Evolutionary conservation across 2,113 vertebrate species (phyloP).

Genomic region (Acrocephalus arundinaceus): DNA sequence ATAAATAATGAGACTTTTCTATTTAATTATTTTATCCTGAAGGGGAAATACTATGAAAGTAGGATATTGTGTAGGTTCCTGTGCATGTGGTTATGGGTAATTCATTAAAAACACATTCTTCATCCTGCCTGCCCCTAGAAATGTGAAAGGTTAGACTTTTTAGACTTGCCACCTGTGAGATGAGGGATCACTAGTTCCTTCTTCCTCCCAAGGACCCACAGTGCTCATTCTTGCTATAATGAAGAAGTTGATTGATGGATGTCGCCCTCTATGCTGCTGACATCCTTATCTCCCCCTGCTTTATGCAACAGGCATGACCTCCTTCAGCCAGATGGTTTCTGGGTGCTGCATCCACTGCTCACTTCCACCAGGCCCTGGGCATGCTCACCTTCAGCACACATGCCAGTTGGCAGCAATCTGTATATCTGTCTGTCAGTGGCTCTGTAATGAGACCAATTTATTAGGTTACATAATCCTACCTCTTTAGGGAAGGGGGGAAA

Average conservation of each 20-base stretch:
- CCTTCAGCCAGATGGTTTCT: constrained; percentile 62
- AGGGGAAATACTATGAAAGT: background rate
- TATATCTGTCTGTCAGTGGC: constrained; percentile 83
- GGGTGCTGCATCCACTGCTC: constrained; percentile 50
- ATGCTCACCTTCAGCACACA: constrained; percentile 60
- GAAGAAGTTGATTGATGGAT: constrained; percentile 77
- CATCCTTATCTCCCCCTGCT: constrained; percentile 68
- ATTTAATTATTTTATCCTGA: background rate
- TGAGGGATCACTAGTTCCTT: constrained; percentile 31
- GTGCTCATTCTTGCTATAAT: constrained; percentile 70
- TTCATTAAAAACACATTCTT: constrained; percentile 56
- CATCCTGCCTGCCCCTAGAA: constrained; percentile 31
- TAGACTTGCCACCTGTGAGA: constrained; percentile 64
- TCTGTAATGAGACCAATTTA: constrained; percentile 83
- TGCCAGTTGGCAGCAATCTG: constrained; percentile 70
- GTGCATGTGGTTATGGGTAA: background rate
- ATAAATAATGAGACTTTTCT: background rate
- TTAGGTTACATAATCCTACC: constrained; percentile 79
- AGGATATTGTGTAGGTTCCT: background rate
- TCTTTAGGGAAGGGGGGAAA: constrained; percentile 45
- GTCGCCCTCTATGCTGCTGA: constrained; percentile 55
- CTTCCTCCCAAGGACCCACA: constrained; percentile 31
- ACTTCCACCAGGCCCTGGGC: background rate
- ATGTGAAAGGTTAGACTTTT: constrained; percentile 67
- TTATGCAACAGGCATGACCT: constrained; percentile 67